Conservation (phyloP, 1,140 invertebrate genomes). For the Trissolcus basalis region DNA sequence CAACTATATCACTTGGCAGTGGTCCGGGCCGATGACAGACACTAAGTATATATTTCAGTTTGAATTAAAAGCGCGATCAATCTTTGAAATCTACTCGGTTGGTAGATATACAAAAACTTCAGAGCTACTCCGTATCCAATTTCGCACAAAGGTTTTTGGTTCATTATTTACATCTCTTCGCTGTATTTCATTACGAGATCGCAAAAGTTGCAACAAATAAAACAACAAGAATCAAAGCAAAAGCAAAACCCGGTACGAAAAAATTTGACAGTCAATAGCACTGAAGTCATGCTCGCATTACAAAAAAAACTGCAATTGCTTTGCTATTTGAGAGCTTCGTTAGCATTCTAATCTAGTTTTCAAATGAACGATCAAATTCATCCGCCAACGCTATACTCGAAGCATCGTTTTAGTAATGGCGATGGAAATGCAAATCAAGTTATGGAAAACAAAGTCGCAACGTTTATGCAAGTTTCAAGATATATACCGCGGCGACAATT, state of each 20-base stretch:
- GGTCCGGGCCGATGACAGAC: slow-evolving; percentile 36
- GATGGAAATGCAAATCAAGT: slow-evolving; percentile 8
- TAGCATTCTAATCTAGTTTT: slow-evolving; percentile 18
- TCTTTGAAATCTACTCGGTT: slow-evolving; percentile 7
- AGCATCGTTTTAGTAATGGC: slow-evolving; percentile 2
- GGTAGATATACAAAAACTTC: too few relatives aligned
- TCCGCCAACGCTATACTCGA: slow-evolving; percentile 19
- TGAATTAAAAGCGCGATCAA: slow-evolving; percentile 43
- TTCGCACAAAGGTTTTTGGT: slow-evolving; percentile 35
- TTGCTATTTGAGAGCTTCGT: slow-evolving; percentile 10
- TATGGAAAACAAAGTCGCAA: background rate
- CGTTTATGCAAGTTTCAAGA: too few relatives aligned
- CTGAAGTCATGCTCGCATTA: too few relatives aligned
- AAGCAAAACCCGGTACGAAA: too few relatives aligned
- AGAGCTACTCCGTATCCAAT: slow-evolving; percentile 28
- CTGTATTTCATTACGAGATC: too few relatives aligned
- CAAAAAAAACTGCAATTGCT: background rate
- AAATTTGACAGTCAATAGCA: too few relatives aligned
- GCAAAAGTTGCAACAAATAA: too few relatives aligned
- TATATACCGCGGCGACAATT: too few relatives aligned
- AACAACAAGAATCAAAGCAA: too few relatives aligned
- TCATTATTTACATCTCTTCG: slow-evolving; percentile 27
- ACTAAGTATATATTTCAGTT: background rate
- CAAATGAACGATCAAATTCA: slow-evolving; percentile 21
- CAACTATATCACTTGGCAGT: slow-evolving; percentile 55